Conservation (phyloP, 2,888 invertebrate genomes). For the Acrocyrtus sp. region DNA sequence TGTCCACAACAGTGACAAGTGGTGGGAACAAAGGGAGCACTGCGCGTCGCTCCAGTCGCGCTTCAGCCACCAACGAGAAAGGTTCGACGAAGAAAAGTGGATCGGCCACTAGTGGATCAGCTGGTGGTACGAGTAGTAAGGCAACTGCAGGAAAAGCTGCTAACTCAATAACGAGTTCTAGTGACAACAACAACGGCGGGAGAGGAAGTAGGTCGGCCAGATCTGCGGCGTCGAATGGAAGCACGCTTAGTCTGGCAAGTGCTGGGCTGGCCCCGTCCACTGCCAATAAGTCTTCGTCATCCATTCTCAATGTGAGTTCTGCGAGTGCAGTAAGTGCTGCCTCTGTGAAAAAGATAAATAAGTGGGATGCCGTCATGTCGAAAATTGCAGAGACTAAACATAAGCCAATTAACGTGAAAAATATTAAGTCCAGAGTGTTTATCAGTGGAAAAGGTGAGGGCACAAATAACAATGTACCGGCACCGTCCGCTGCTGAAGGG, state of each 20-base stretch:
- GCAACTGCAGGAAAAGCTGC: neutral
- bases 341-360: constrained; percentile 72
- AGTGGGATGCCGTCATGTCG: constrained; percentile 87
- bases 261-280: constrained; percentile 23
- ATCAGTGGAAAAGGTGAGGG: neutral
- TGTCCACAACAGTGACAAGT: constrained; percentile 18
- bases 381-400: constrained; percentile 77
- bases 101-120: neutral
- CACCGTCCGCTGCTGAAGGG: neutral
- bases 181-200: constrained; percentile 5
- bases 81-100: constrained; percentile 9
- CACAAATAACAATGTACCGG: neutral
- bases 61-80: constrained; percentile 25
- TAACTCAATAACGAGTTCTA: constrained; percentile 9
- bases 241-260: constrained; percentile 45
- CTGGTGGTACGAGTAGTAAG: neutral
- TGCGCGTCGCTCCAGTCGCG: constrained; percentile 31
- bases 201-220: constrained; percentile 8
- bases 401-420: constrained; percentile 78
- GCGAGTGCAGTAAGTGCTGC: constrained; percentile 57
- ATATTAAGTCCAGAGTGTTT: constrained; percentile 86
- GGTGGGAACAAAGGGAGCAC: neutral
- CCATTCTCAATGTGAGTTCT: neutral
- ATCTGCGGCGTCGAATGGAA: constrained; percentile 22
- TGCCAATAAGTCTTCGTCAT: neutral